A percentile compares a stretch with the other conserved stretches of the same genome.
Evolutionary conservation across 1,140 invertebrate genomes (phyloP).

Genomic region (Pissodes strobi): DNA sequence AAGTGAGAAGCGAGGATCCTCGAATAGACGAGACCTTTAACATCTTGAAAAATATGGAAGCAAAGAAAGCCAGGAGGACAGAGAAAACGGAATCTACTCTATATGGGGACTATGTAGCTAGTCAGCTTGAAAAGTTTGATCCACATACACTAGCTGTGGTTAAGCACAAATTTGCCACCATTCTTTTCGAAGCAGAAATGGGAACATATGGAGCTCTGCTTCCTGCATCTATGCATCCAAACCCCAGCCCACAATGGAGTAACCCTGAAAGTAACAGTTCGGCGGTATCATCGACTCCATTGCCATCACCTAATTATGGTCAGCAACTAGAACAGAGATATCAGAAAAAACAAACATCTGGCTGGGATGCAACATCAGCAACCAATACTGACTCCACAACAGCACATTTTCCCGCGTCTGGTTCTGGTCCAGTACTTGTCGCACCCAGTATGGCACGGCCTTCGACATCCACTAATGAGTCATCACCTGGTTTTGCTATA

Average conservation of each 20-base stretch:
- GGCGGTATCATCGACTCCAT: neutral
- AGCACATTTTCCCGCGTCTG: neutral
- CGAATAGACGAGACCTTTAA: neutral
- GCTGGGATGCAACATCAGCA: neutral
- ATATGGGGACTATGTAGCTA: constrained; percentile 5
- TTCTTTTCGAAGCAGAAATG: neutral
- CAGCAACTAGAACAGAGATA: neutral
- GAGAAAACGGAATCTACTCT: constrained; percentile 3
- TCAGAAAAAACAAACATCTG: neutral
- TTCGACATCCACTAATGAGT: neutral
- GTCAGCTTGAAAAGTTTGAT: neutral
- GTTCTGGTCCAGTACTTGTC: neutral
- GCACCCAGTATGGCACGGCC: neutral
- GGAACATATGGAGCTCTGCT: neutral
- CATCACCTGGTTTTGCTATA: too few relatives aligned
- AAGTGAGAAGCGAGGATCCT: neutral
- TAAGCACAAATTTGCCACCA: neutral
- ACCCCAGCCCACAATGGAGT: neutral
- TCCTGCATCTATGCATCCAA: neutral
- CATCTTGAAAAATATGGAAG: constrained; percentile 5
- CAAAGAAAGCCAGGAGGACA: neutral
- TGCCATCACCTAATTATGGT: neutral
- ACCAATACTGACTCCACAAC: neutral
- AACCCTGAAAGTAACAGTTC: neutral
- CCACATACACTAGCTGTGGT: neutral